These are phyloP conservation scores for Plagodis dolabraria DNA, from an alignment of 2,888 invertebrate genomes.

Conservation along the genomic window DNA sequence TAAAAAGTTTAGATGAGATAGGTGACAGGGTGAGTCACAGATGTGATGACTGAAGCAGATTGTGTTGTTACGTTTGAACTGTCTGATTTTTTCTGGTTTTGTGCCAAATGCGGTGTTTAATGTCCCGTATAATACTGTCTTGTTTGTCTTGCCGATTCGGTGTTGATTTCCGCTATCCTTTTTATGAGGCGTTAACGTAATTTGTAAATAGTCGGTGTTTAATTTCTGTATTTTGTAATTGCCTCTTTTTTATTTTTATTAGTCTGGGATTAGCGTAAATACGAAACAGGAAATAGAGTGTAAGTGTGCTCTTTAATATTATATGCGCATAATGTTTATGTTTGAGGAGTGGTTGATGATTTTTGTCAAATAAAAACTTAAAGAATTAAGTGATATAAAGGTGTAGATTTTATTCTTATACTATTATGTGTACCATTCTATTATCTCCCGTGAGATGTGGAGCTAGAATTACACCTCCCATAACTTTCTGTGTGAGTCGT, in stretches of 20 bases:
- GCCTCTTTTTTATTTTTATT: conserved; percentile 23
- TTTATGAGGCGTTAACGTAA: conserved; percentile 22
- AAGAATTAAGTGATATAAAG: too few species aligned
- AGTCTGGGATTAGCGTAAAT: conserved; percentile 19
- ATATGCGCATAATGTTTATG: conserved; percentile 15
- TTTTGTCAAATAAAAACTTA: conserved; percentile 3
- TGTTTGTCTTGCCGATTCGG: conserved; percentile 23
- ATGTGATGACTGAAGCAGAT: background rate
- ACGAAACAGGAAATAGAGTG: conserved; percentile 20
- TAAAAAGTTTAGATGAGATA: conserved; percentile 1
- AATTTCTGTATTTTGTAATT: conserved; percentile 27
- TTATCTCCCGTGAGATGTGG: too few species aligned
- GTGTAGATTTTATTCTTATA: too few species aligned
- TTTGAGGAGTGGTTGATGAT: conserved; percentile 7
- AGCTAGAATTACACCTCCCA: too few species aligned
- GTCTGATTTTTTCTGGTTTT: conserved; percentile 34
- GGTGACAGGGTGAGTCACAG: conserved; percentile 14
- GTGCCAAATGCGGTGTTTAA: conserved; percentile 39
- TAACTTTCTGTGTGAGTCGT: too few species aligned
- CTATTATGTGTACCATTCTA: background rate
- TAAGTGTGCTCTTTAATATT: too few species aligned
- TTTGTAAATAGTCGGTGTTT: conserved; percentile 20
- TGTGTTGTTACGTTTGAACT: conserved; percentile 8
- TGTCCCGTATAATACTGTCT: conserved; percentile 18
- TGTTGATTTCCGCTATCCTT: conserved; percentile 17